Conservation (phyloP, 2,888 invertebrate genomes). For the Diaprepes abbreviatus region DNA sequence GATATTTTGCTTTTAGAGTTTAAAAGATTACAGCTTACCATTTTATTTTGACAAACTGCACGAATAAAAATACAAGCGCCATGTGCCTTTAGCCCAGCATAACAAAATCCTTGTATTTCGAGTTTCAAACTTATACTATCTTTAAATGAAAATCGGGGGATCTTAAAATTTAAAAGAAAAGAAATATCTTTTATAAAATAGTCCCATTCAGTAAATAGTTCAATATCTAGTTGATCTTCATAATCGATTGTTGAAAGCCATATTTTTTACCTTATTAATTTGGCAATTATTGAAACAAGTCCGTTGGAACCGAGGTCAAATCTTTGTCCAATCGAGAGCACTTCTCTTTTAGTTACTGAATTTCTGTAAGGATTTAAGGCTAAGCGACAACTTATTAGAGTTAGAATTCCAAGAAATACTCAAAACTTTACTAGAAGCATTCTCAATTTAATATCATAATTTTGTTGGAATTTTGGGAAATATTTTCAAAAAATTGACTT, state of each 20-base stretch:
- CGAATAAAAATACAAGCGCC: constrained; percentile 47
- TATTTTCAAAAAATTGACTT: background rate
- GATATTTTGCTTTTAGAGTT: constrained; percentile 57
- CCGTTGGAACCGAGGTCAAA: constrained; percentile 43
- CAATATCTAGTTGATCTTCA: constrained; percentile 21
- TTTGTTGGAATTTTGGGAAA: background rate
- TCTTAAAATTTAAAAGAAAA: constrained; percentile 20
- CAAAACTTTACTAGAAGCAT: constrained; percentile 10
- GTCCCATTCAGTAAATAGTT: constrained; percentile 24
- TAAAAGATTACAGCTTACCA: constrained; percentile 44
- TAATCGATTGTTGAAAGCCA: constrained; percentile 40
- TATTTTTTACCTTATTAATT: constrained; percentile 45
- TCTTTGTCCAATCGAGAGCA: constrained; percentile 36
- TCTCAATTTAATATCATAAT: background rate
- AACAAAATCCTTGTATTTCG: constrained; percentile 50
- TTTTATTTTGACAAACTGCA: constrained; percentile 18
- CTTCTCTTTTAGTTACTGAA: constrained; percentile 34
- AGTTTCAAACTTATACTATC: background rate
- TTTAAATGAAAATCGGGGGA: constrained; percentile 37
- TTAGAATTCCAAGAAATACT: constrained; percentile 21
- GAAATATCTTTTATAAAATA: constrained; percentile 22
- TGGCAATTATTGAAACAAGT: constrained; percentile 34
- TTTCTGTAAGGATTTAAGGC: background rate
- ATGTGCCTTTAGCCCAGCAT: constrained; percentile 48
- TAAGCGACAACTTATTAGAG: constrained; percentile 1